Evolutionary conservation across 2,113 vertebrate species (phyloP), one percentile per base, ranked within the genome.

Genomic region (Aldabrachelys gigantea): DNA sequence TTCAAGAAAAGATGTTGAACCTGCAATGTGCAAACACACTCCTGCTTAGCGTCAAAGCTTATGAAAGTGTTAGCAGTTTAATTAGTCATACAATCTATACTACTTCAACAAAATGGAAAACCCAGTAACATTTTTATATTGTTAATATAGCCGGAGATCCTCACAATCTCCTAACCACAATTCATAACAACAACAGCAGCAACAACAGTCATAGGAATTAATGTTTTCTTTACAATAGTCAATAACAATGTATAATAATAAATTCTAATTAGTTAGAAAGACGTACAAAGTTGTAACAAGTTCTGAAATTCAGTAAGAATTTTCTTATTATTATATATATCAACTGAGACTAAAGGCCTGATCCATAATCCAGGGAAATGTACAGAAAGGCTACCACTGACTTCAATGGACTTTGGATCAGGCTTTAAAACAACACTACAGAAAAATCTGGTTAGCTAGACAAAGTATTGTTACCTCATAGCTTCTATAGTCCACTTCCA

Each of bases 401-500:
- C 11, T 80, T 89, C 62, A 84, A 65, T 1, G 90, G 50, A 65
- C 31, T 19, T 1, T 84, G 21, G 44, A 84, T 24, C 38, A 29
- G 56, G n/a, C 10, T 78, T 94, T 41, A 89, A 94, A 84, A 3
- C 62, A 88, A 83, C 8, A 82, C 2, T n/a, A 44, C 69, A 92
- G 76, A 10, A 8, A 84, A 25, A 87, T 13, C 2, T 1, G 4
- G 4, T 16, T 10, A 87, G 84, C 65, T 52, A 47, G 85, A 49
- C 84, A 75, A 94, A 88, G 50, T 1, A 5, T 2, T 54, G 59
- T 90, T 83, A 99, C 99, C 99, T 99, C 99, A 80, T 99, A 99
- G 93, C 99, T 99, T 89, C 99, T 98, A 96, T 99, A 99, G 98
- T 99, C 99, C 91, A 99, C 99, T 98, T 99, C 99, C 62, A 99